Base-by-base conservation (phyloP, 2,888 invertebrate genomes). In the Plagodis dolabraria region DNA sequence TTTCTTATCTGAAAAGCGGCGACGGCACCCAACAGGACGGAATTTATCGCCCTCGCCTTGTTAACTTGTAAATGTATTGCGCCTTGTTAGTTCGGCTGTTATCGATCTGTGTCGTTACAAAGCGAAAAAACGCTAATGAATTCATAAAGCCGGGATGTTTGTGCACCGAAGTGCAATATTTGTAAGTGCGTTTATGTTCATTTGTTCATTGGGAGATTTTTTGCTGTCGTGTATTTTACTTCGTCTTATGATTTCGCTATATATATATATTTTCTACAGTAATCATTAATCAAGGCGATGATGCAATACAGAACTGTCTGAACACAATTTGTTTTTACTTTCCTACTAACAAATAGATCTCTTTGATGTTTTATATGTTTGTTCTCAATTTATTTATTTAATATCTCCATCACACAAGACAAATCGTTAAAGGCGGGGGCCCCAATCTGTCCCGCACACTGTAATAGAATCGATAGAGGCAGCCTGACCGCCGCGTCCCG, bases 401-500 rank as follows among this genome's bases (percentile, higher is more conserved):
- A 55, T 55, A 59, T 53, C 44, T 33, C 7, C 45, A 49, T 57
- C 53, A 64, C 44, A 65, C 64, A 68, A 73, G 74, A 76, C 77
- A 76, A 79, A 78, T 77, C 57, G 77, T 76, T 57, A 45, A 48
- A 74, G 67, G 68, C 67, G 76, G 71, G 70, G 80, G 76, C 82
- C 84, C 83, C 85, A 87, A 89, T 86, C 81, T 86, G 87, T 85
- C 87, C 68, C 63, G 70, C 64, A 78, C 87, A 85, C 82, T 75
- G 83, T 88, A 87, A 87, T 88, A 87, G 88, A 89, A 89, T 86
- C 84, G 87, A 86, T 84, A 80, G 80, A 82, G 75, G 77, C 83
- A 67, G 76, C 71, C 83, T 80, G 80, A 83, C 84, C 76, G 75
- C 71, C 10, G 5, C 40, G 40, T 40, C 76, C 85, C 87, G 85